These are phyloP conservation scores for Drosophila pectinifera DNA, from an alignment of 1,140 invertebrate genomes.

Conservation along the genomic window DNA sequence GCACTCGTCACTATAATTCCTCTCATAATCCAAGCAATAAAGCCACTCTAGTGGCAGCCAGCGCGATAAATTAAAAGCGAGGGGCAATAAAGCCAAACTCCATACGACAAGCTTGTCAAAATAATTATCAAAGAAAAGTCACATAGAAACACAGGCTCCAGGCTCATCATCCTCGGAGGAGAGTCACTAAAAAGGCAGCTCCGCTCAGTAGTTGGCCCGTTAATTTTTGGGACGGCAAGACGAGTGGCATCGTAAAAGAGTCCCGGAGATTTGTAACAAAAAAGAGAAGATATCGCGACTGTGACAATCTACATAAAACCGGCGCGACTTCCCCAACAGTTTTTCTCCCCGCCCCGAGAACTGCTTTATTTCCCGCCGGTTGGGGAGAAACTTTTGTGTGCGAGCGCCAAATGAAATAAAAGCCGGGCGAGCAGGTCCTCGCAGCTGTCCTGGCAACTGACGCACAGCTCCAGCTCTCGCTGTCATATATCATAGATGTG, in stretches of 20 bases:
- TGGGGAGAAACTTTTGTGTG: neutral
- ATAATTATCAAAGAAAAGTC: constrained; percentile 34
- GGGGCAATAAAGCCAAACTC: constrained; percentile 13
- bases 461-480: constrained; percentile 30
- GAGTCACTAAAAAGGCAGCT: constrained; percentile 3
- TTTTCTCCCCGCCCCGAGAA: constrained; percentile 6
- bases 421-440: constrained; percentile 26
- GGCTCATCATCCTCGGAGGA: neutral
- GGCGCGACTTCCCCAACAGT: constrained; percentile 19
- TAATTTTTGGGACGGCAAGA: constrained; percentile 14
- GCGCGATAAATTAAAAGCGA: constrained; percentile 5
- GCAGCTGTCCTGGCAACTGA: constrained; percentile 64
- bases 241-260: constrained; percentile 22
- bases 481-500: constrained; percentile 73
- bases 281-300: constrained; percentile 20
- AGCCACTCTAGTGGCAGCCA: neutral
- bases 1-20: neutral
- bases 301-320: constrained; percentile 48
- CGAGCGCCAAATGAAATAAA: constrained; percentile 22
- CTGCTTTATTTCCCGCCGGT: constrained; percentile 11
- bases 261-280: constrained; percentile 25
- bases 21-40: neutral
- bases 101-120: constrained; percentile 35
- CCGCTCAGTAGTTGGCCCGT: constrained; percentile 18
- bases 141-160: constrained; percentile 13